Base-by-base conservation (phyloP, 2,888 invertebrate species). In the Monopis laevigella region DNA sequence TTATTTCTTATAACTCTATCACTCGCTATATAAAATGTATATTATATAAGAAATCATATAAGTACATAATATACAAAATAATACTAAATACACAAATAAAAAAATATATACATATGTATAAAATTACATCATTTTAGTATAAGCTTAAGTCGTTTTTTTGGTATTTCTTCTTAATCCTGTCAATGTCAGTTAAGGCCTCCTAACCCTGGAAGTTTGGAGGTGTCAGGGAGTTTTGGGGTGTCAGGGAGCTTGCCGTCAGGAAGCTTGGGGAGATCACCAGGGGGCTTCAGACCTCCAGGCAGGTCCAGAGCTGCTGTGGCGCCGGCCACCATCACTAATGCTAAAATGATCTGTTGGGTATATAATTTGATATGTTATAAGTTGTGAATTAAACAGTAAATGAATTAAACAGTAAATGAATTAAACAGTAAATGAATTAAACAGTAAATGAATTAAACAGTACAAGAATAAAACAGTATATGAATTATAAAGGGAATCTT, bases 281-380 rank as follows among this genome's bases (percentile, higher is more conserved):
- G 51, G 0, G 47, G 46, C 45, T 62, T 63, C 24, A 51, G 44
- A 18, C 51, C 58, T 5, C 28, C 59, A 46, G 54, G 52, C 18
- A 65, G 48, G 30, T 66, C 70, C 6, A 55, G 28, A 44, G 53
- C 51, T 24, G 58, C 49, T 18, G 29, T 36, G 18, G 47, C 40
- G 19, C 47, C 27, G 16, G 45, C 65, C 51, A 73, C 48, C 60
- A 72, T 49, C 45, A 74, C 49, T 24, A 72, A 48, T 43, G 67
- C 68, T 0, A 44, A 27, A 40, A 36, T 21, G 21, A 36, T 36
- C 36, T 36, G 36, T 2, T 10, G n/a, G n/a, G n/a, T n/a, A n/a
- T n/a, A n/a, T n/a, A n/a, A n/a, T n/a, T n/a, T n/a, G n/a, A n/a
- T n/a, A n/a, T n/a, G n/a, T n/a, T n/a, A n/a, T n/a, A n/a, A n/a